Base-by-base conservation (phyloP, 2,113 vertebrate species). In the Athene cunicularia region DNA sequence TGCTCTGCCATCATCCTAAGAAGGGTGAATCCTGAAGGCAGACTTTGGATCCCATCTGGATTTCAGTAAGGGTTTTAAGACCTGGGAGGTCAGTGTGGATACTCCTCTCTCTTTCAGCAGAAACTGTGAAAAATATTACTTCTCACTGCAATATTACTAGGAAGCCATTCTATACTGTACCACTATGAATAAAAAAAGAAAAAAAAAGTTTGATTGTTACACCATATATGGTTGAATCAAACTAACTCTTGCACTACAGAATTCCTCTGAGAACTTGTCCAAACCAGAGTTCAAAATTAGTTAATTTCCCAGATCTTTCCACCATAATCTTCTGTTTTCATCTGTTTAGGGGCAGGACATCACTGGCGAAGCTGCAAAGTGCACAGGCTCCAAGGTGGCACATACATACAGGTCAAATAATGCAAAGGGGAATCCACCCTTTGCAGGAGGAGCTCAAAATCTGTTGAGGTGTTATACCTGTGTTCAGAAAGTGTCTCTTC, bases 381-480 rank as follows among this genome's bases (percentile, higher is more conserved):
- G 52, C 30, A 47, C 28, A 59, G 5, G 11, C 14, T 66, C 14
- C 28, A 13, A 47, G 12, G 33, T 21, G 27, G 30, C 17, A 32
- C 14, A 59, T 5, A 23, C 0, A 0, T 39, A 39, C 4, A 45
- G 32, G 28, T 45, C 35, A 50, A 45, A 21, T 52, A 82, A 52
- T 1, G 12, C 28, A 71, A 68, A 75, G 45, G 14, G 33, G 23
- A 71, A n/a, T 8, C 11, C 30, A 41, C 0, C 1, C 41, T 70
- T 82, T 71, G 55, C 7, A 70, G 8, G 5, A 81, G 19, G 14
- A 83, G 14, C 30, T 73, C 30, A 27, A 23, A 79, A 35, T 53
- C 39, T 59, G 8, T 32, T 53, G 21, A 15, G 17, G 4, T 0
- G 1, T 21, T 10, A 64, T 33, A 8, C 20, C 35, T 0, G 0